Conservation (phyloP, 2,113 vertebrate species). For the Azemiops feae region DNA sequence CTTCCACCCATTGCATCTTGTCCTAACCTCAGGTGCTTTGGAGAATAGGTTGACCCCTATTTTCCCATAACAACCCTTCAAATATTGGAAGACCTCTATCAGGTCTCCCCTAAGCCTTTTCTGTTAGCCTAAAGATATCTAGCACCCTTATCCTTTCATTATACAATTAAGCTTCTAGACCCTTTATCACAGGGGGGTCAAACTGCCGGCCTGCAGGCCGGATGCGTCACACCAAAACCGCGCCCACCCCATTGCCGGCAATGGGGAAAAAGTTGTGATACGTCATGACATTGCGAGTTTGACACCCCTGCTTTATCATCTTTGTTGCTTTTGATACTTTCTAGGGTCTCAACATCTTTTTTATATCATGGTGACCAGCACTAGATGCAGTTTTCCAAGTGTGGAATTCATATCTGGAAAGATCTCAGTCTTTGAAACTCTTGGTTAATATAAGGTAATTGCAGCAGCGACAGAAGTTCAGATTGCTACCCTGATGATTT, state of each 20-base stretch:
- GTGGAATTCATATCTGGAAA: neutral
- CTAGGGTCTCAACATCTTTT: neutral
- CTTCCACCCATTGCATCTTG: neutral
- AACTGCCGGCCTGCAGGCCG: too few species aligned
- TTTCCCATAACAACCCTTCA: too few species aligned
- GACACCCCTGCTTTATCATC: neutral
- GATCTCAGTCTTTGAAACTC: neutral
- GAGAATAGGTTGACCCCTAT: neutral
- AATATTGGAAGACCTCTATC: neutral
- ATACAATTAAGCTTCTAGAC: neutral
- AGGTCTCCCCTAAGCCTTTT: neutral
- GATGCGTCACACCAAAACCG: too few species aligned
- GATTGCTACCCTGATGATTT: neutral
- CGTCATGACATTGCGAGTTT: too few species aligned
- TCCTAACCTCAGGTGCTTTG: neutral
- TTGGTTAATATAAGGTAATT: neutral
- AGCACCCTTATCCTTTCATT: neutral
- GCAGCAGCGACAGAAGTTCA: neutral
- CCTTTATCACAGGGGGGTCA: too few species aligned
- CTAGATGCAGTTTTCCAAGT: neutral
- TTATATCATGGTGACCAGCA: neutral
- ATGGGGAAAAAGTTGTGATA: too few species aligned
- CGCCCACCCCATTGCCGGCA: too few species aligned
- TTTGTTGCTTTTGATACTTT: neutral
- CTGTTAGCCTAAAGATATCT: neutral